Conservation (phyloP, 2,797 vertebrate species). For the Premnoplex brunnescens region DNA sequence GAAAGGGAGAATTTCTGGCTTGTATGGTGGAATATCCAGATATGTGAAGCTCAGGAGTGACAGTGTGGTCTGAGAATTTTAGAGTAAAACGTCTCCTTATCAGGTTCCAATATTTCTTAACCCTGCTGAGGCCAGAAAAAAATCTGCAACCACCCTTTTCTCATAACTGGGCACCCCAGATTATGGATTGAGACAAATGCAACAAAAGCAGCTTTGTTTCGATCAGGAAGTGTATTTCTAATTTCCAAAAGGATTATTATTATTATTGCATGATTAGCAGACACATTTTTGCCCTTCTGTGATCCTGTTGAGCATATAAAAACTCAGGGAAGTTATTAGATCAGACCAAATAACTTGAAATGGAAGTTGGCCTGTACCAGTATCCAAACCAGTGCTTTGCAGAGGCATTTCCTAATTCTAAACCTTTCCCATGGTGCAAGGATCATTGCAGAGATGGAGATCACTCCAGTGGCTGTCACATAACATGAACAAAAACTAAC, state of each 20-base stretch:
- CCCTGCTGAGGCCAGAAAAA: not conserved
- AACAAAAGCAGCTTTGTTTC: not conserved
- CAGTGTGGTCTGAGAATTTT: not conserved
- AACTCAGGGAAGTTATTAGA: not conserved
- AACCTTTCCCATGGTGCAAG: not conserved
- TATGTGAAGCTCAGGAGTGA: not conserved
- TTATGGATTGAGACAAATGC: not conserved
- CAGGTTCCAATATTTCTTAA: not conserved
- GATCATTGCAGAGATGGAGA: not conserved
- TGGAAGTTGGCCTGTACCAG: not conserved
- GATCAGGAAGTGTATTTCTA: not conserved
- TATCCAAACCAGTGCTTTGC: not conserved
- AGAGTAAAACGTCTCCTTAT: not conserved
- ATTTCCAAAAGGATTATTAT: not conserved
- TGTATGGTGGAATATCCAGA: not conserved
- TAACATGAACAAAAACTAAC: constrained; percentile 9
- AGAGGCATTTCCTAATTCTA: not conserved
- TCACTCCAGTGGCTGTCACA: not conserved
- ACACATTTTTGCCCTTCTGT: not conserved
- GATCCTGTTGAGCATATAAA: not conserved
- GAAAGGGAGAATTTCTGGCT: not conserved
- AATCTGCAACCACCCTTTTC: not conserved
- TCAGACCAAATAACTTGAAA: not conserved
- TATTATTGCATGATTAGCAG: not conserved
- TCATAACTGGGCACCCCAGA: not conserved